Base-by-base conservation (phyloP, 1,140 invertebrate genomes). In the Trigoniulus corallinus region DNA sequence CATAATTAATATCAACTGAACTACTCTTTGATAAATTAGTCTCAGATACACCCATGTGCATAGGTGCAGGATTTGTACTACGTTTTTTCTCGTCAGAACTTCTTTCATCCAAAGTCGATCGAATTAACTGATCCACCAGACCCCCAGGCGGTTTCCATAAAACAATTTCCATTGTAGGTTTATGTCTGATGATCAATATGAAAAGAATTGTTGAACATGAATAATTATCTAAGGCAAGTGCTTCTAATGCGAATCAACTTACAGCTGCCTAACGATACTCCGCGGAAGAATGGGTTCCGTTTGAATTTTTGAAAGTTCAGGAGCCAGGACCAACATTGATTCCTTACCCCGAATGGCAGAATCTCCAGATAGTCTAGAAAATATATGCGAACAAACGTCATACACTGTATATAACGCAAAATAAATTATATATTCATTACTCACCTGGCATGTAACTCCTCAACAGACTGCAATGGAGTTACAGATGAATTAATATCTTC, bases 91-190 rank as follows among this genome's bases (percentile, higher is more conserved):
- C n/a, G n/a, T n/a, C n/a, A n/a, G n/a, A n/a, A n/a, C n/a, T n/a
- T n/a, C n/a, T n/a, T n/a, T n/a, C 29, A 15, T 34, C 29, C 29
- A 34, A 34, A 34, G 15, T 15, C 7, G 29, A 34, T 34, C 15
- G 7, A 15, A 34, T 34, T 7, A 34, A 15, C 7, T 15, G 7
- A 15, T 34, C 29, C 29, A 34, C 7, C 15, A 34, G 15, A 18
- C 49, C 49, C 7, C 42, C 49, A 13, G 49, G 49, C 20, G 49
- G 49, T 47, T 42, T 50, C 49, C 49, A 50, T 29, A 50, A 47
- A 3, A 50, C 39, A 4, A 50, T 7, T 45, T 50, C 49, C 49
- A 50, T 50, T 21, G 49, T 21, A 22, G 49, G 49, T 21, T 50
- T 50, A 18, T 45, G 3, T 10, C 49, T 50, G 42, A 7, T 34